These are phyloP conservation scores for Choreutis nemorana DNA, from an alignment of 2,888 invertebrate genomes.

Conservation along the genomic window DNA sequence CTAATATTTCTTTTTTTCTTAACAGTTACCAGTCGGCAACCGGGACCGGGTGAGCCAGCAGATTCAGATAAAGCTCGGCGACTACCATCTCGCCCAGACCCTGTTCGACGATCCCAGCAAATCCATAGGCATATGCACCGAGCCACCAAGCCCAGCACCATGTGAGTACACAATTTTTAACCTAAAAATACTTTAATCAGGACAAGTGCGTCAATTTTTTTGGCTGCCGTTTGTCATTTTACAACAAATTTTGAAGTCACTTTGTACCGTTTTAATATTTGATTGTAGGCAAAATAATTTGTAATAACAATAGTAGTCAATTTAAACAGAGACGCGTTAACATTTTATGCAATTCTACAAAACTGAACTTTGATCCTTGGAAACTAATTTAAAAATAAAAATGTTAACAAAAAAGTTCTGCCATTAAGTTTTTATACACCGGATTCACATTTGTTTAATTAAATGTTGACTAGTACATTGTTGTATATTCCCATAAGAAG, in stretches of 20 bases:
- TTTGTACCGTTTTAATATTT: not conserved
- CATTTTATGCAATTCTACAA: too few relatives aligned
- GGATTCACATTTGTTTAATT: too few relatives aligned
- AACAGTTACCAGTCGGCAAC: conserved; percentile 69
- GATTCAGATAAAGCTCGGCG: conserved; percentile 76
- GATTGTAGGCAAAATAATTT: too few relatives aligned
- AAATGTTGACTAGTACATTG: too few relatives aligned
- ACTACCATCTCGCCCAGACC: conserved; percentile 73
- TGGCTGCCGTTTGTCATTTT: not conserved
- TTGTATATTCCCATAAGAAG: too few relatives aligned
- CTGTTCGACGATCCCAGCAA: conserved; percentile 71
- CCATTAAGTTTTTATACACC: too few relatives aligned
- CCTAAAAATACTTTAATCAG: not conserved
- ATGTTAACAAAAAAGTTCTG: too few relatives aligned
- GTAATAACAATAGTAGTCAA: too few relatives aligned
- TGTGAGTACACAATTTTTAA: conserved; percentile 37
- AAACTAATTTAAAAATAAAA: too few relatives aligned
- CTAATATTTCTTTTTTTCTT: conserved; percentile 13
- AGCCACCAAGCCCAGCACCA: conserved; percentile 71
- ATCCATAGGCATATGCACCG: conserved; percentile 75
- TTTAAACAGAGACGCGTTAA: too few relatives aligned
- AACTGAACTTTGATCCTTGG: too few relatives aligned
- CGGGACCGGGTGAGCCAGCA: conserved; percentile 72
- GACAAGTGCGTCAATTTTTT: not conserved
- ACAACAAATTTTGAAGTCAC: not conserved